A percentile compares a stretch with the other conserved stretches of the same genome.
Conservation (phyloP, 2,888 invertebrate genomes). For the Muscina levida region DNA sequence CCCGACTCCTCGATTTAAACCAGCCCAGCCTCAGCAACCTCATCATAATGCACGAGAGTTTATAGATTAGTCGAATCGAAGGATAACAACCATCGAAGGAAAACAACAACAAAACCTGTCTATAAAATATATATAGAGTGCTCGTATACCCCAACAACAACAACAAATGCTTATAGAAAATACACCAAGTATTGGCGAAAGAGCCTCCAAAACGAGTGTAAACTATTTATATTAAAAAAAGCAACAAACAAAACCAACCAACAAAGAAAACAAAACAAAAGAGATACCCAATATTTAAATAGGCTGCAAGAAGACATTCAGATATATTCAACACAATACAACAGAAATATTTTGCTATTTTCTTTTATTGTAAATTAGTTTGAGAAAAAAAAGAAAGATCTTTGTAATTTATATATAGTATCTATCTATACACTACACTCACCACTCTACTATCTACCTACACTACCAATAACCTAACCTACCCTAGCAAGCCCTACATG, state of each 20-base stretch:
- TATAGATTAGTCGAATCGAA: conserved; percentile 54
- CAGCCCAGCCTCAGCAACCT: conserved; percentile 51
- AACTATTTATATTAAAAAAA: conserved; percentile 4
- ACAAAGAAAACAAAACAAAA: conserved; percentile 23
- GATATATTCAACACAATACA: conserved; percentile 28
- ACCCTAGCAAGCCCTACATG: conserved; percentile 12
- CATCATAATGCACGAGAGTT: conserved; percentile 44
- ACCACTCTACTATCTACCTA: conserved; percentile 14
- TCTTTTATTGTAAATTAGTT: conserved; percentile 61
- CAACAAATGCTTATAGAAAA: conserved; percentile 57
- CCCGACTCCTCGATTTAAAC: conserved; percentile 47
- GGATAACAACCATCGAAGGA: not conserved
- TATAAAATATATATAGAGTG: conserved; percentile 55
- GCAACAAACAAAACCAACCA: not conserved
- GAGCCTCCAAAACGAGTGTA: conserved; percentile 51
- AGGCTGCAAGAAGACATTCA: conserved; percentile 63
- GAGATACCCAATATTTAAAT: conserved; percentile 53
- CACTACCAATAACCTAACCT: conserved; percentile 9
- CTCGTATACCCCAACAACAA: conserved; percentile 48
- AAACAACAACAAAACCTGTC: not conserved
- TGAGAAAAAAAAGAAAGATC: conserved; percentile 13
- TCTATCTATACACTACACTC: not conserved
- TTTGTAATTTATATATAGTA: conserved; percentile 5
- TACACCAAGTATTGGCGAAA: conserved; percentile 38
- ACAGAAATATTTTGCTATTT: conserved; percentile 55